Base-by-base conservation (phyloP, 2,797 vertebrate species). In the Amazonetta brasiliensis region DNA sequence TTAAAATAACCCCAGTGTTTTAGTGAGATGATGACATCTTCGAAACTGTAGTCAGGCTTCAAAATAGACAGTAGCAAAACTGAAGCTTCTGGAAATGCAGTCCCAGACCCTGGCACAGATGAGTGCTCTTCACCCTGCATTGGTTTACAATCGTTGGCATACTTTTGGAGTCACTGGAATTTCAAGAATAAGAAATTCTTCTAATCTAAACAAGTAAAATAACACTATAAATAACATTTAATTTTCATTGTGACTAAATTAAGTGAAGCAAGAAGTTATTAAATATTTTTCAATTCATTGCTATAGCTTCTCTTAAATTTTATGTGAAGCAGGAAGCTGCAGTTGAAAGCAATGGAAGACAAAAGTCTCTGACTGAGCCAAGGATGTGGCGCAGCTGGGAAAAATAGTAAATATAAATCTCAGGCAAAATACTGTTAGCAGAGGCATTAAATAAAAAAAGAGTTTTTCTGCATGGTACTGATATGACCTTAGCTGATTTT, bases 171-270 rank as follows among this genome's bases (percentile, higher is more conserved):
- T 92, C 94, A 87, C 79, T 97, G 72, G 80, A 87, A 91, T 94
- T 94, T 95, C 85, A 90, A 90, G 83, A 96, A 94, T 94, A 91
- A 92, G 91, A 92, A 63, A 54, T 87, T 94, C 84, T 88, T 96
- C 74, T 94, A 95, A 95, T 73, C 83, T 95, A 88, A 94, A 80
- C 88, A 89, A 95, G 88, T 80, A 90, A 96, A 96, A 95, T 93
- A 80, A 78, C 74, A 56, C 93, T 92, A 95, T 93, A 95, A 97
- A 95, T 97, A 96, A 90, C 19, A 77, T 89, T 87, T 76, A 93
- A 77, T 95, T 58, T 90, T 94, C 86, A 94, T 94, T 94, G 93
- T 92, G 86, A 95, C 55, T 95, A 87, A 95, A 97, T 94, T 94
- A 95, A 83, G 58, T 75, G 91, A 84, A 95, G 79, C 89, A 91